A percentile compares a stretch with the other conserved stretches of the same genome.
These are phyloP conservation scores for Drosophila suzukii DNA, from an alignment of 1,140 invertebrate genomes.

Conservation along the genomic window DNA sequence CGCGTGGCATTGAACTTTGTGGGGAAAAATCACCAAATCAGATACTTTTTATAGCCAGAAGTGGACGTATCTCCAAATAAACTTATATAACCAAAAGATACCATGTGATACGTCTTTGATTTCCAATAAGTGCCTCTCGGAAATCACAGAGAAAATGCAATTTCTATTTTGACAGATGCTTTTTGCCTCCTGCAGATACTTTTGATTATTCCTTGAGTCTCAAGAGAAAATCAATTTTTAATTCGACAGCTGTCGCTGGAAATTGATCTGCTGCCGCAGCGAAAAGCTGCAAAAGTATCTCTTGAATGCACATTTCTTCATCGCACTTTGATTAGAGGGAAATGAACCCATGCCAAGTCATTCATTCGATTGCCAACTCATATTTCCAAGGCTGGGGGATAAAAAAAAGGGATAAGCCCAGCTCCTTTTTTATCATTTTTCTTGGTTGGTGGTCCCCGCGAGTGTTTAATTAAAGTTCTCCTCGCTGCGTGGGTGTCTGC, in stretches of 20 bases:
- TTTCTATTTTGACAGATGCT: constrained; percentile 41
- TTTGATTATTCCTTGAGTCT: constrained; percentile 19
- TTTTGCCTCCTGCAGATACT: constrained; percentile 43
- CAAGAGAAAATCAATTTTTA: constrained; percentile 44
- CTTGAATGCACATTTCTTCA: constrained; percentile 15
- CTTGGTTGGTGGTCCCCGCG: constrained; percentile 48
- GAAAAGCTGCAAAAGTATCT: constrained; percentile 59
- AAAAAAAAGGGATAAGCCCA: constrained; percentile 22
- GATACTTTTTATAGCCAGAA: constrained; percentile 9
- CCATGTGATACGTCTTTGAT: neutral
- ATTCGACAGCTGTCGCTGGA: constrained; percentile 63
- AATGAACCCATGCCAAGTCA: constrained; percentile 9
- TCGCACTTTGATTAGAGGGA: constrained; percentile 15
- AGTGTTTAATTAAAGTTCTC: constrained; percentile 55
- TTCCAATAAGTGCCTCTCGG: constrained; percentile 2
- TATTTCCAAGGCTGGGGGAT: constrained; percentile 25
- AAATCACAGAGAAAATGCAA: constrained; percentile 19
- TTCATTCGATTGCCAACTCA: constrained; percentile 38
- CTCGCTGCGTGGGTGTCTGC: constrained; percentile 46
- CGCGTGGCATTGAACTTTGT: constrained; percentile 72
- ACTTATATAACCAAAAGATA: neutral
- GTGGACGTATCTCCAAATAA: neutral
- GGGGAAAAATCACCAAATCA: constrained; percentile 13
- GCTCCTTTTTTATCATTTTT: constrained; percentile 15
- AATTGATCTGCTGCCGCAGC: constrained; percentile 59